Evolutionary conservation across 2,888 invertebrate species (phyloP).

Genomic region (Marronus borbonicus): DNA sequence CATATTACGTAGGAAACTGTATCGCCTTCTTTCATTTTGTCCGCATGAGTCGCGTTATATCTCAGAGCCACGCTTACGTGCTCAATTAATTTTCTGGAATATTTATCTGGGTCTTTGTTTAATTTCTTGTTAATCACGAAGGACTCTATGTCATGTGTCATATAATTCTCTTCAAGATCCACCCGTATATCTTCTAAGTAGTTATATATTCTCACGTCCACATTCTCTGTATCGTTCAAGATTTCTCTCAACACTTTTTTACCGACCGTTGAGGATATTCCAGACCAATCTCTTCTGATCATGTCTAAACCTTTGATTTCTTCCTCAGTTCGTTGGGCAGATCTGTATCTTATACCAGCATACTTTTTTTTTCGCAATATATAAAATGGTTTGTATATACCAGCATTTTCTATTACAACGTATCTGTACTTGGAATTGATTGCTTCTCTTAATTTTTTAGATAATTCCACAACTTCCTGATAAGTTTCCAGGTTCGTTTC

Average conservation of each 20-base stretch:
- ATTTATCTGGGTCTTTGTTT: conserved; percentile 31
- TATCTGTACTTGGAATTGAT: conserved; percentile 25
- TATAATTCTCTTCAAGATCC: conserved; percentile 27
- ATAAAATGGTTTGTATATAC: conserved; percentile 34
- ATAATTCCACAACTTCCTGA: conserved; percentile 73
- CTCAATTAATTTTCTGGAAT: not conserved
- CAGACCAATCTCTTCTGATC: conserved; percentile 39
- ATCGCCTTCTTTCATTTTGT: conserved; percentile 27
- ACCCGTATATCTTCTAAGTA: conserved; percentile 15
- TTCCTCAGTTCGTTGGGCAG: not conserved
- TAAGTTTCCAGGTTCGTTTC: conserved; percentile 92
- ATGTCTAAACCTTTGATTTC: conserved; percentile 36
- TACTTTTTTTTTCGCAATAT: conserved; percentile 31
- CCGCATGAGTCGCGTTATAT: conserved; percentile 17
- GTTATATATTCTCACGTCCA: conserved; percentile 1
- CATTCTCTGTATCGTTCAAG: not conserved
- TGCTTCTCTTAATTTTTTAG: not conserved
- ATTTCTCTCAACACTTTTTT: conserved; percentile 12
- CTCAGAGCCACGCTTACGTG: conserved; percentile 20
- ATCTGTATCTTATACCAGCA: conserved; percentile 3
- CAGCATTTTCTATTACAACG: conserved; percentile 27
- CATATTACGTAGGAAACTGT: conserved; percentile 29
- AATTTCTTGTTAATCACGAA: conserved; percentile 35
- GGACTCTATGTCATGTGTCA: not conserved
- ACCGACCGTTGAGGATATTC: conserved; percentile 13